Base-by-base conservation (phyloP, 2,888 invertebrate genomes). In the Notocelia uddmanniana region DNA sequence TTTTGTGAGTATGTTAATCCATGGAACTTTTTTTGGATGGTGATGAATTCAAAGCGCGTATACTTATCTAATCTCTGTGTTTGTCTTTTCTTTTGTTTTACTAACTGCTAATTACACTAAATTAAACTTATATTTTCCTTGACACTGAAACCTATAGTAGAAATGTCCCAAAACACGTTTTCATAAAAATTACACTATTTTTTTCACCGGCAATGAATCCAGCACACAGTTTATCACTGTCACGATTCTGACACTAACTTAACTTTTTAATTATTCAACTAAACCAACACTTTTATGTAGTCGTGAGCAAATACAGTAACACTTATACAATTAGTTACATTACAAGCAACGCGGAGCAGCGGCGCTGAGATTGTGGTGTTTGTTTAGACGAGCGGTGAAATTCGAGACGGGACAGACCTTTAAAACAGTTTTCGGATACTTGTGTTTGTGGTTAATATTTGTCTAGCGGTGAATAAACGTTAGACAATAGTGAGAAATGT, bases 261-360 rank as follows among this genome's bases (percentile, higher is more conserved):
- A 19, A 23, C 23, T 18, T 45, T 60, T 60, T 48, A 60, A 60
- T 60, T 52, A 21, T 15, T 52, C 10, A 64, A 15, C 0, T 63
- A 52, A 34, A 34, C 21, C 11, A 37, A 37, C 37, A 64, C 11
- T 37, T 37, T 31, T 23, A 23, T 41, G 19, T 26, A 23, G 37
- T 59, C 54, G 68, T 60, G 60, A 55, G 68, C 13, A 60, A 69
- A 69, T 37, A 69, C 10, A 45, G 23, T 52, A 54, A 52, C 8
- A 2, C 57, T 26, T 55, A 0, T 6, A 37, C 63, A 70, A 57
- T 70, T 64, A 64, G 26, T 34, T 13, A 37, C 54, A 54, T 45
- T 45, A 45, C 45, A 45, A 45, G 45, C 45, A 34, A 23, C 48
- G 52, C 52, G 11, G 54, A 19, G 23, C 11, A 18, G 41, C 23